These are phyloP conservation scores for Pherbina coryleti DNA, from an alignment of 2,888 invertebrate species.

Conservation along the genomic window DNA sequence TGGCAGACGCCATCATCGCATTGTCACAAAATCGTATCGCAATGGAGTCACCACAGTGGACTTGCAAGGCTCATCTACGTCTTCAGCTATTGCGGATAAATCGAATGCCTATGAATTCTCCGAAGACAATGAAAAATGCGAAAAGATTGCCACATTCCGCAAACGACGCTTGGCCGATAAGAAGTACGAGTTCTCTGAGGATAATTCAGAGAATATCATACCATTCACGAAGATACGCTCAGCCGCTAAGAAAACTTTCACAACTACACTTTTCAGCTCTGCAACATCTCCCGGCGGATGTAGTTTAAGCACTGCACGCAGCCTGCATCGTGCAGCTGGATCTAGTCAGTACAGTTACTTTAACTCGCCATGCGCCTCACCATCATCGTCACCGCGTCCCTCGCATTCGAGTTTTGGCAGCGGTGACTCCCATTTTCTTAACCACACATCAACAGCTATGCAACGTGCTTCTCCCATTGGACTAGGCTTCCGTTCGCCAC, in stretches of 20 bases:
- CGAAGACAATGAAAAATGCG: slow-evolving; percentile 86
- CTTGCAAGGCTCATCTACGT: slow-evolving; percentile 54
- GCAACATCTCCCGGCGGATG: slow-evolving; percentile 27
- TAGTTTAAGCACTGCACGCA: slow-evolving; percentile 47
- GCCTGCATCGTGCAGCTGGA: slow-evolving; percentile 56
- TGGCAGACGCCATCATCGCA: slow-evolving; percentile 63
- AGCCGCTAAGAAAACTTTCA: slow-evolving; percentile 50
- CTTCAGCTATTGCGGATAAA: slow-evolving; percentile 68
- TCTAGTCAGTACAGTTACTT: slow-evolving; percentile 63
- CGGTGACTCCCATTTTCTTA: slow-evolving; percentile 32
- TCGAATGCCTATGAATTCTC: slow-evolving; percentile 83
- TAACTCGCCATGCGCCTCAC: slow-evolving; percentile 68
- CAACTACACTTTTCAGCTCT: slow-evolving; percentile 39
- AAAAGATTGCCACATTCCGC: slow-evolving; percentile 87
- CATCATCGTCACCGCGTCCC: slow-evolving; percentile 67
- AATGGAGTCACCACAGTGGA: slow-evolving; percentile 67
- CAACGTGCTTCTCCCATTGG: slow-evolving; percentile 51
- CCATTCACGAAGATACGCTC: slow-evolving; percentile 67
- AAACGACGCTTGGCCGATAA: slow-evolving; percentile 89
- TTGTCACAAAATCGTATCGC: slow-evolving; percentile 67
- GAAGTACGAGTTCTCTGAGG: slow-evolving; percentile 91
- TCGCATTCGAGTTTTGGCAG: slow-evolving; percentile 50
- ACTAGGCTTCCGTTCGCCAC: slow-evolving; percentile 64
- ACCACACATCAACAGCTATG: slow-evolving; percentile 45
- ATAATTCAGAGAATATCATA: slow-evolving; percentile 77